phyloP scores from a whole-genome alignment of 2,888 invertebrate genomes.

The Chymomyza caudatula region DNA sequence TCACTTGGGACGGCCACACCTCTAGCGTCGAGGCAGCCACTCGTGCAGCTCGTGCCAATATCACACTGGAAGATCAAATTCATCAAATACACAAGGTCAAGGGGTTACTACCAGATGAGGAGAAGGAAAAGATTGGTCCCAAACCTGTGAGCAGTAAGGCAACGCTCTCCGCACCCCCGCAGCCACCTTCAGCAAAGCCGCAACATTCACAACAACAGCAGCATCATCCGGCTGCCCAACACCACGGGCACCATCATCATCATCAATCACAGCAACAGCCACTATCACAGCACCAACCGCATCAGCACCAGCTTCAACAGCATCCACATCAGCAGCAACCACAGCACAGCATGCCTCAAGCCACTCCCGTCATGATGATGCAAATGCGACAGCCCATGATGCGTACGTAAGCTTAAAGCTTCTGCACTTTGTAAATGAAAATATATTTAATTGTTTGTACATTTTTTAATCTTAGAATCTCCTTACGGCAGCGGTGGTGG shows the following conservation, averaged over 20 bases:
- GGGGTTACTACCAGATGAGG: conserved; percentile 95
- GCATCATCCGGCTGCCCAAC: conserved; percentile 46
- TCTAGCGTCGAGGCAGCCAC: conserved; percentile 97
- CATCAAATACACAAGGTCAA: conserved; percentile 97
- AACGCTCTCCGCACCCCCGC: conserved; percentile 74
- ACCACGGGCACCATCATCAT: conserved; percentile 48
- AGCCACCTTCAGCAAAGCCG: conserved; percentile 61
- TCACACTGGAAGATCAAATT: conserved; percentile 97
- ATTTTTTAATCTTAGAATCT: conserved; percentile 74
- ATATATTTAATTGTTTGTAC: no score
- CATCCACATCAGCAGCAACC: conserved; percentile 42
- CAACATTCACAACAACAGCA: conserved; percentile 45
- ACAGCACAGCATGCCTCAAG: conserved; percentile 69
- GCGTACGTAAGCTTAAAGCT: conserved; percentile 63
- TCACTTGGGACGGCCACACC: conserved; percentile 99
- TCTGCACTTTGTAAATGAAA: no score
- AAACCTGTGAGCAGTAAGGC: conserved; percentile 82
- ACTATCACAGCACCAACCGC: conserved; percentile 49
- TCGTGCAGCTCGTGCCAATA: conserved; percentile 94
- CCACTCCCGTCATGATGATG: conserved; percentile 77
- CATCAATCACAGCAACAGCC: conserved; percentile 57
- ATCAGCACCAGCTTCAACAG: conserved; percentile 43
- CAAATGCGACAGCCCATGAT: conserved; percentile 78
- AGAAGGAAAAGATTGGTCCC: conserved; percentile 97
- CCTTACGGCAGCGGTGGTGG: conserved; percentile 77